Percentiles rank a stretch among this genome's conserved stretches.
Evolutionary conservation across 1,140 invertebrate species (phyloP).

Genomic region (Paracyclopina nana): DNA sequence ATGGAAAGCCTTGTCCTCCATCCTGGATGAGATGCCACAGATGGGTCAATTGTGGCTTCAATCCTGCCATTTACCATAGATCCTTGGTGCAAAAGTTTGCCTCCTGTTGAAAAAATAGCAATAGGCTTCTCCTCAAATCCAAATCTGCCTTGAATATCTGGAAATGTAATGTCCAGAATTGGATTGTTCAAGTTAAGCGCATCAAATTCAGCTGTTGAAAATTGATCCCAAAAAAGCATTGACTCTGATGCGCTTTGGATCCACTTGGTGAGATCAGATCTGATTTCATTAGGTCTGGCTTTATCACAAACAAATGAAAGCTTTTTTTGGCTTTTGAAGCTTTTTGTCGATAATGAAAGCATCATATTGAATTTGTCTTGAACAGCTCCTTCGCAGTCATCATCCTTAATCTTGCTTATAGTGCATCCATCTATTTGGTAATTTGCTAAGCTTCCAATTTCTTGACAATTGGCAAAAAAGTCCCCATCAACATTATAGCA

Average conservation of each 20-base stretch:
- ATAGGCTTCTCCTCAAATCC: not conserved
- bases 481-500: not conserved
- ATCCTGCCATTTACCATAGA: slow-evolving; percentile 2
- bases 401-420: too few species aligned
- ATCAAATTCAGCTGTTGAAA: not conserved
- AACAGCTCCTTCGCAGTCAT: not conserved
- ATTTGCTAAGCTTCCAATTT: not conserved
- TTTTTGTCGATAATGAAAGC: too few species aligned
- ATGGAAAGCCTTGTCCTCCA: not conserved
- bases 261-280: too few species aligned
- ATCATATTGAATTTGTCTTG: not conserved
- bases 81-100: too few species aligned
- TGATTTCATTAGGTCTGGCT: too few species aligned
- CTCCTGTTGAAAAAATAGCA: too few species aligned
- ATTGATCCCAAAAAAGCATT: not conserved
- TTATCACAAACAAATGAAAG: too few species aligned
- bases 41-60: not conserved
- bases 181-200: not conserved
- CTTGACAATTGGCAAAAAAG: not conserved
- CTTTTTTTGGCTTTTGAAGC: too few species aligned
- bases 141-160: not conserved
- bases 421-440: too few species aligned
- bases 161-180: not conserved
- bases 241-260: not conserved
- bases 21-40: not conserved